Base-by-base conservation (phyloP, 2,113 vertebrate species). In the Sula dactylatra region DNA sequence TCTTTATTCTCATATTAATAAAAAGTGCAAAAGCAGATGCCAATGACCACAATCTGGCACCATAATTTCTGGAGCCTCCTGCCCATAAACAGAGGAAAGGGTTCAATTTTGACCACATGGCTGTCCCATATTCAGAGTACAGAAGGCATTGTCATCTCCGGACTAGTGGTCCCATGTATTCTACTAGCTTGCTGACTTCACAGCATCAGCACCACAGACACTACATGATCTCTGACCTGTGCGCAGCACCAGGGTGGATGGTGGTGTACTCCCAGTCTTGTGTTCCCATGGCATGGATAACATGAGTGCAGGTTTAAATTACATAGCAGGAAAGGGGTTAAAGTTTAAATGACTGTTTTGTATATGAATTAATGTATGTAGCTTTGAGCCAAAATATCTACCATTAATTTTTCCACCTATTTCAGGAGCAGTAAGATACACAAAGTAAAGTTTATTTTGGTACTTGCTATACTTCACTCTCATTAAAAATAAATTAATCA, bases 401-500 rank as follows among this genome's bases (percentile, higher is more conserved):
- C 97, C 98, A 98, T 98, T 98, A 98, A 98, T 98, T 98, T 98
- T 98, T 98, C 98, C 98, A 98, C 97, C 97, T 98, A 98, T 98
- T 98, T 97, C 97, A 98, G 97, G 95, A 98, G 98, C 97, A 98
- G 98, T 97, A 98, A 98, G 98, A 98, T 98, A 98, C 96, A 98
- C 98, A 98, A 94, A 97, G 97, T 96, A 97, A 98, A 98, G 98
- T 98, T 98, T 98, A 98, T 98, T 98, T 98, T 98, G 98, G 97
- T 97, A 83, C 97, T 96, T 86, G 82, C 97, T 98, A 98, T 98
- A 98, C 98, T 98, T 98, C 97, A 98, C 97, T 98, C 98, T 97
- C 98, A 98, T 98, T 98, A 98, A 98, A 98, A 98, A 98, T 98
- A 98, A 98, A 98, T 98, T 98, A 98, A 98, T 98, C 98, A 98